Conservation (phyloP, 2,113 vertebrate species). For the Cheirogaleus medius region DNA sequence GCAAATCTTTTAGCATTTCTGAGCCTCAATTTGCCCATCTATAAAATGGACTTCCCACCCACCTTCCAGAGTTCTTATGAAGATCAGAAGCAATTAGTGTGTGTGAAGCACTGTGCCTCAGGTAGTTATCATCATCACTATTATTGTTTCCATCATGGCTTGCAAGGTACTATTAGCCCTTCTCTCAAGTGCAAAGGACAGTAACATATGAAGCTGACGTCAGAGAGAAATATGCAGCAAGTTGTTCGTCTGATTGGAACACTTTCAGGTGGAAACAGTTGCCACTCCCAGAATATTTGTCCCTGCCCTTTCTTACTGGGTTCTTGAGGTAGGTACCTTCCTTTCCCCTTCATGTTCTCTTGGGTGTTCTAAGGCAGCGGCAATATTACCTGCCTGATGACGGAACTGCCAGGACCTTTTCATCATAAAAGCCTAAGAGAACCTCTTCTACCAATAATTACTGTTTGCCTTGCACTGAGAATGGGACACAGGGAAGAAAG, state of each 20-base stretch:
- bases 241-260: not conserved
- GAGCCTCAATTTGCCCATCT: slow-evolving; percentile 55
- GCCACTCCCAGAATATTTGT: not conserved
- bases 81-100: not conserved
- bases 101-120: not conserved
- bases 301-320: not conserved
- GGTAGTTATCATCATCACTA: not conserved
- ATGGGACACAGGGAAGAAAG: not conserved
- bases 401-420: not conserved
- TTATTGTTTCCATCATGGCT: not conserved
- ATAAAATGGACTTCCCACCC: slow-evolving; percentile 58
- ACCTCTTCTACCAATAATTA: not conserved
- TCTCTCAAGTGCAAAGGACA: not conserved
- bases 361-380: not conserved
- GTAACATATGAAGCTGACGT: not conserved
- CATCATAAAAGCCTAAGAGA: not conserved
- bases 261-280: not conserved
- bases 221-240: not conserved
- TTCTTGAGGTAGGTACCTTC: not conserved
- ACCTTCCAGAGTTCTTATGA: slow-evolving; percentile 1
- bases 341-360: not conserved
- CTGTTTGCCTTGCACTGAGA: not conserved
- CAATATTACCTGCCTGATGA: not conserved
- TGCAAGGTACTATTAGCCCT: slow-evolving; percentile 4
- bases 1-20: not conserved